These are phyloP conservation scores for Etheostoma cragini DNA, from an alignment of 2,113 vertebrate genomes.

Conservation along the genomic window DNA sequence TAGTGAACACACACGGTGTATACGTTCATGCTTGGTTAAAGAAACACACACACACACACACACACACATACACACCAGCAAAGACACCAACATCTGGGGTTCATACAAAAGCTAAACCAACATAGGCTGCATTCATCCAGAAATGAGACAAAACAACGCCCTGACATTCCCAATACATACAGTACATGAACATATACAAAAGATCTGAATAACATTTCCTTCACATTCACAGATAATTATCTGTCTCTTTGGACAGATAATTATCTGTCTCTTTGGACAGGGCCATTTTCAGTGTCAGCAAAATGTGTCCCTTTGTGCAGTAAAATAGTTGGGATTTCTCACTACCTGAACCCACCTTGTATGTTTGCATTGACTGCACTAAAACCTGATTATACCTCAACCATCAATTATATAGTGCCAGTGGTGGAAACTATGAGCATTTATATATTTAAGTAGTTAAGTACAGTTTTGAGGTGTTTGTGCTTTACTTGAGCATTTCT, in stretches of 20 bases:
- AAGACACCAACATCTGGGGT: slow-evolving; percentile 44
- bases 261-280: slow-evolving; percentile 35
- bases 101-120: slow-evolving; percentile 59
- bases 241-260: slow-evolving; percentile 35
- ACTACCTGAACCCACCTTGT: background rate
- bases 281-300: slow-evolving; percentile 18
- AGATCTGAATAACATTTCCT: slow-evolving; percentile 31
- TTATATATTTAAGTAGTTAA: background rate
- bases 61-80: slow-evolving; percentile 3
- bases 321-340: slow-evolving; percentile 19
- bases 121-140: slow-evolving; percentile 39
- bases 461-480: too few species aligned
- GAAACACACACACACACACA: slow-evolving; percentile 22
- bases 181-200: background rate
- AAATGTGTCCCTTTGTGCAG: slow-evolving; percentile 19
- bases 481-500: background rate
- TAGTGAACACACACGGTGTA: slow-evolving; percentile 25
- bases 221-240: slow-evolving; percentile 30
- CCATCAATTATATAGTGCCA: background rate
- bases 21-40: slow-evolving; percentile 7
- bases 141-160: slow-evolving; percentile 62
- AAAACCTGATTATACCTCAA: slow-evolving; percentile 1
- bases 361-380: slow-evolving; percentile 1
- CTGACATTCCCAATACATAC: background rate
- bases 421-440: background rate